phyloP scores from a whole-genome alignment of 2,797 vertebrate genomes.

The Hydrocynus forskahlii region DNA sequence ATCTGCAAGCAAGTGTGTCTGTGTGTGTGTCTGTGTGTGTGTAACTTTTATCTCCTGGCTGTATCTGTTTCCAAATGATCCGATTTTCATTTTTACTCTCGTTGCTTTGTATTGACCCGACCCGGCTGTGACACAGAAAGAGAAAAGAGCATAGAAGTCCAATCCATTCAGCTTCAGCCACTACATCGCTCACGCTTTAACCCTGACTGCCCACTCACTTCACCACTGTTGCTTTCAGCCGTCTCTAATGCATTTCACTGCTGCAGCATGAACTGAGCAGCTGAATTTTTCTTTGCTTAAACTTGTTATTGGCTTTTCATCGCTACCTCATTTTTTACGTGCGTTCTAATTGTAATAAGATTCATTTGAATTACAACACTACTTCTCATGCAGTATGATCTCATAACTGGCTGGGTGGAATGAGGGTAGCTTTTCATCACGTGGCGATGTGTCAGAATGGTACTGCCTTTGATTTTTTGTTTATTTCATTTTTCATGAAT shows the following conservation, averaged over 20 bases:
- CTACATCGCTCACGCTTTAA: constrained; percentile 50
- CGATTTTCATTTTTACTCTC: constrained; percentile 14
- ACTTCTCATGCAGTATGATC: constrained; percentile 14
- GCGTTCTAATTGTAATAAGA: constrained; percentile 42
- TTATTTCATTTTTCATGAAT: background rate
- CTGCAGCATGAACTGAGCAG: constrained; percentile 50
- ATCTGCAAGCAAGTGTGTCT: background rate
- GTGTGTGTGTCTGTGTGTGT: background rate
- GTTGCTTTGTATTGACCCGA: constrained; percentile 17
- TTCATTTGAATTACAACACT: constrained; percentile 34
- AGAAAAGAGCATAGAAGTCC: constrained; percentile 29
- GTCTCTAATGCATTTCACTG: constrained; percentile 43
- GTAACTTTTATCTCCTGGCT: background rate
- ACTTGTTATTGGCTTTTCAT: constrained; percentile 61
- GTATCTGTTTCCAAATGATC: background rate
- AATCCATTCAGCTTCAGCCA: constrained; percentile 21
- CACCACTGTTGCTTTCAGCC: constrained; percentile 7
- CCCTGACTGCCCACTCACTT: constrained; percentile 26
- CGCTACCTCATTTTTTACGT: constrained; percentile 45
- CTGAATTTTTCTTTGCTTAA: constrained; percentile 61
- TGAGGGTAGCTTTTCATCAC: constrained; percentile 26
- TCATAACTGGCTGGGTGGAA: background rate
- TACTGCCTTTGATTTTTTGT: constrained; percentile 26
- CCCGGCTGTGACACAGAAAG: background rate
- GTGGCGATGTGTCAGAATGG: background rate